phyloP scores from a whole-genome alignment of 2,113 vertebrate genomes.

The Siniperca chuatsi region DNA sequence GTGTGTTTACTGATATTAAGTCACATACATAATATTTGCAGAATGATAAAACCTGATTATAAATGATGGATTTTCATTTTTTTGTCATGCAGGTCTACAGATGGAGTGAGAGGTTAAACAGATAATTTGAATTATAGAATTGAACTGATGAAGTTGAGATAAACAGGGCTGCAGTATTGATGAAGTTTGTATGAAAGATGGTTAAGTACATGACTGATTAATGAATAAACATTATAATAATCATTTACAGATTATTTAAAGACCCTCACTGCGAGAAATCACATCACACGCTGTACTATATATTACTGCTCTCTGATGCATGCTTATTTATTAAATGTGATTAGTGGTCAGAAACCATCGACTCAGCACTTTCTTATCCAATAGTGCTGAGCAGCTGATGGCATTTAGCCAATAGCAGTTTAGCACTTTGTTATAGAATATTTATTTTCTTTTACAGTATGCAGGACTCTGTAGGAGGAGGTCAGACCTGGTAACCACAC shows the following conservation, averaged over 20 bases:
- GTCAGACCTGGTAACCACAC: not conserved
- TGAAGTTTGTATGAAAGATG: slow-evolving; percentile 14
- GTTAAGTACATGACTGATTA: slow-evolving; percentile 16
- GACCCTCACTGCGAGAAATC: slow-evolving; percentile 14
- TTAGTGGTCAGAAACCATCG: slow-evolving; percentile 26
- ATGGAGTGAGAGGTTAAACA: slow-evolving; percentile 4
- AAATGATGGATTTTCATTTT: slow-evolving; percentile 30
- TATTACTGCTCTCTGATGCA: slow-evolving; percentile 2
- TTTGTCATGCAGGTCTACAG: not conserved
- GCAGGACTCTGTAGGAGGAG: not conserved
- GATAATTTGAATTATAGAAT: not conserved
- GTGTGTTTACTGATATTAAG: slow-evolving; percentile 43
- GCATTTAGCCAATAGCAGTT: slow-evolving; percentile 9
- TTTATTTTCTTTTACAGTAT: not conserved
- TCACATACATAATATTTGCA: slow-evolving; percentile 46
- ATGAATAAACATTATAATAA: no score
- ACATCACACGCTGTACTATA: not conserved
- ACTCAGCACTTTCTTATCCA: slow-evolving; percentile 47
- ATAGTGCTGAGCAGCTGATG: slow-evolving; percentile 28
- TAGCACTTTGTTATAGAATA: not conserved
- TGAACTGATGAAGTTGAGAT: slow-evolving; percentile 1
- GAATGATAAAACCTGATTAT: slow-evolving; percentile 25
- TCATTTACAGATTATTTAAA: slow-evolving; percentile 33
- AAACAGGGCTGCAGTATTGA: slow-evolving; percentile 23
- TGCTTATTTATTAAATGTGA: slow-evolving; percentile 20